These are phyloP conservation scores for Thalassarche chlororhynchos DNA, from an alignment of 2,113 vertebrate genomes.

Conservation along the genomic window DNA sequence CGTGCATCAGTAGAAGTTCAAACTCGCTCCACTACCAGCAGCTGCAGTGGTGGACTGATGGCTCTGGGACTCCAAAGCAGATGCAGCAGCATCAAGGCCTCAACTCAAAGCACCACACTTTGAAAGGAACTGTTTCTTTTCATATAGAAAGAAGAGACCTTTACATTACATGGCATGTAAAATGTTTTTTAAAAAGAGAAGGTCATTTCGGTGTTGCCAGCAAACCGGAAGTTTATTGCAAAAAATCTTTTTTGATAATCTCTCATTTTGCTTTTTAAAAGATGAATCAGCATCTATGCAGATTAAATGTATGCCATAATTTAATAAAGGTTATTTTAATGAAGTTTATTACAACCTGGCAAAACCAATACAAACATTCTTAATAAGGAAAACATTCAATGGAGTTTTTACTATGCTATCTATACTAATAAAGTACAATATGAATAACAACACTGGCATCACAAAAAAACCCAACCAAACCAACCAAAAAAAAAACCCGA, in stretches of 20 bases:
- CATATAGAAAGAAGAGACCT: background rate
- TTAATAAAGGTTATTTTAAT: background rate
- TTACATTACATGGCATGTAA: background rate
- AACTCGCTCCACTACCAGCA: background rate
- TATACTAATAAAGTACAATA: background rate
- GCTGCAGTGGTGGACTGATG: background rate
- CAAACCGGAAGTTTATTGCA: background rate
- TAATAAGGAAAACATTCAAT: background rate
- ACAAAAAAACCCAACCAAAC: background rate
- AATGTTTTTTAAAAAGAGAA: background rate
- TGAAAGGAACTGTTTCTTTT: background rate
- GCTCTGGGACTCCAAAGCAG: background rate
- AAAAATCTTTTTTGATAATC: background rate
- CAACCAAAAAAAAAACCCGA: background rate
- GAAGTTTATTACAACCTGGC: background rate
- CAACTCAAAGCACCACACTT: background rate
- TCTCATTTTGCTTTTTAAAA: background rate
- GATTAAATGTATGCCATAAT: background rate
- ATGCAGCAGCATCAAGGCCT: background rate
- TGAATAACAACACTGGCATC: background rate
- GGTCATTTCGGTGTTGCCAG: background rate
- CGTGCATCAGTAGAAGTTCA: background rate
- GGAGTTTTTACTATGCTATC: background rate
- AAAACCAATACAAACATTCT: background rate
- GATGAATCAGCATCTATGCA: fast-evolving